Conservation (phyloP, 37 sponge, comb jelly and placozoan species). For the Theonella swinhoei region DNA sequence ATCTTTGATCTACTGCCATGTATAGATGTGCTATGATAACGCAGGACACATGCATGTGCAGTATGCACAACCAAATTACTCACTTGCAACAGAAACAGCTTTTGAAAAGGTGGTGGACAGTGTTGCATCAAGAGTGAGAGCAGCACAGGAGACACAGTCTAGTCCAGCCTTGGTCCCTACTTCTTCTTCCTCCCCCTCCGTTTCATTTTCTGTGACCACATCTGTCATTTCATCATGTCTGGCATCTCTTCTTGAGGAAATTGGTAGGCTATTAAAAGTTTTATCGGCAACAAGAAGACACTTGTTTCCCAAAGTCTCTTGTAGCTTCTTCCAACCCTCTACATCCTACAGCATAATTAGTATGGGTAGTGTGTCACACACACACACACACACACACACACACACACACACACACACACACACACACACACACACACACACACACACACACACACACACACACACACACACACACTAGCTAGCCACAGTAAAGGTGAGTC, state of each 20-base stretch:
- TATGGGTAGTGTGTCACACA: background rate
- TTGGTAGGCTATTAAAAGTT: slow-evolving; percentile 3
- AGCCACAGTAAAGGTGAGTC: too few species aligned
- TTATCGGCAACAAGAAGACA: slow-evolving; percentile 58
- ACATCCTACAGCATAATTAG: slow-evolving; percentile 42
- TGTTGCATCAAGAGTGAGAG: slow-evolving; percentile 20
- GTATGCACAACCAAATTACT: too few species aligned
- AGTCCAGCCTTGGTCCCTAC: background rate
- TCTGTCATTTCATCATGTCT: background rate
- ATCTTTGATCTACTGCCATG: too few species aligned
- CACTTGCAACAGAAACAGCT: too few species aligned
- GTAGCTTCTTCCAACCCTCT: slow-evolving; percentile 44
- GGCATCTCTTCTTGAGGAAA: background rate
- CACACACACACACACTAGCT: too few species aligned
- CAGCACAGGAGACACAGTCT: slow-evolving; percentile 43
- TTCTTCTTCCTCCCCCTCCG: background rate
- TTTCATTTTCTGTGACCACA: background rate
- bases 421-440: too few species aligned
- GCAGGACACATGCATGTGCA: too few species aligned
- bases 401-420: slow-evolving; percentile 17
- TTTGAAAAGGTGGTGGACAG: slow-evolving; percentile 15
- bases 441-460: slow-evolving; percentile 10
- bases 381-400: background rate
- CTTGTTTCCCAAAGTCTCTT: slow-evolving; percentile 28
- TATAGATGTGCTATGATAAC: too few species aligned